A percentile compares a stretch with the other conserved stretches of the same genome.
These are phyloP conservation scores for Melanostigma gelatinosum DNA, from an alignment of 2,113 vertebrate species.

Conservation along the genomic window DNA sequence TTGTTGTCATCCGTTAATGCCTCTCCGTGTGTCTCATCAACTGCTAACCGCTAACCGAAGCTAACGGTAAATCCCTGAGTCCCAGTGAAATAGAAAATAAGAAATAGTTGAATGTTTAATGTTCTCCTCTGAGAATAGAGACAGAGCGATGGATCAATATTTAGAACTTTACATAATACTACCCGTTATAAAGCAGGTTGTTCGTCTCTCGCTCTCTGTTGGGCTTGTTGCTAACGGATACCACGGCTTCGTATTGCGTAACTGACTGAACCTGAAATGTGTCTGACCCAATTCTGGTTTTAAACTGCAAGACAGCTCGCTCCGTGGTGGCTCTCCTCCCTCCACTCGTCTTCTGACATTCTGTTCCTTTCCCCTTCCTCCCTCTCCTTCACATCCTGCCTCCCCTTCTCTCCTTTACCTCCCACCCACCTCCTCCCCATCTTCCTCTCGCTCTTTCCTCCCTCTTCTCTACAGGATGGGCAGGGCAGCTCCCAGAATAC, in stretches of 20 bases:
- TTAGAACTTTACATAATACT: conserved; percentile 52
- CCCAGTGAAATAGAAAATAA: no score
- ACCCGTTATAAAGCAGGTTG: not conserved
- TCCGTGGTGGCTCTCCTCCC: not conserved
- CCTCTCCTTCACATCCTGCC: conserved; percentile 49
- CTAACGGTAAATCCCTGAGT: not conserved
- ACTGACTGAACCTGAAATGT: conserved; percentile 52
- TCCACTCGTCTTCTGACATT: conserved; percentile 35
- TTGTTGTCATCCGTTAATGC: not conserved
- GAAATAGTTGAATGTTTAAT: no score
- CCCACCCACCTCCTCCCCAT: conserved; percentile 47
- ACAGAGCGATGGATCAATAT: conserved; percentile 39
- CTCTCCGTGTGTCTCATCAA: not conserved
- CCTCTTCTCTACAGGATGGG: conserved; percentile 73
- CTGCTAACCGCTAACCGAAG: conserved; percentile 3
- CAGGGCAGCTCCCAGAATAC: conserved; percentile 71
- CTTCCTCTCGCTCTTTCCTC: conserved; percentile 59
- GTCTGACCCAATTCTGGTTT: conserved; percentile 56
- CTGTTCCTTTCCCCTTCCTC: conserved; percentile 5
- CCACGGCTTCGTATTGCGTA: conserved; percentile 35
- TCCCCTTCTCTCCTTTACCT: conserved; percentile 37
- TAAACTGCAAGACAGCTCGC: conserved; percentile 13
- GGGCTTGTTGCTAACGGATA: conserved; percentile 29
- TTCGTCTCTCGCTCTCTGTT: not conserved
- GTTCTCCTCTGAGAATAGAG: conserved; percentile 19